Percentiles rank a stretch among this genome's conserved stretches.
Conservation (phyloP, 2,113 vertebrate genomes). For the Antechinus flavipes region DNA sequence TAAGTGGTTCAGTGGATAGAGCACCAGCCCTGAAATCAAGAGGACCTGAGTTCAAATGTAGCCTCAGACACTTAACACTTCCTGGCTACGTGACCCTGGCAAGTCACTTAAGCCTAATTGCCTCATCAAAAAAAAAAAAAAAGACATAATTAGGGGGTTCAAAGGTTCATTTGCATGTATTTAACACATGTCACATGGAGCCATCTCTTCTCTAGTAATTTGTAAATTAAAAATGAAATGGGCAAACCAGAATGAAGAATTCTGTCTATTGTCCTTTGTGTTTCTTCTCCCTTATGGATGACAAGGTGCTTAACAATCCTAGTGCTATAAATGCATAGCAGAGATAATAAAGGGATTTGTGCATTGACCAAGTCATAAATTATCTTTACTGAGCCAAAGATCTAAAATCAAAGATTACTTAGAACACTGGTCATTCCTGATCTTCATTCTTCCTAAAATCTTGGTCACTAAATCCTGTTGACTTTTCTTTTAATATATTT, state of each 20-base stretch:
- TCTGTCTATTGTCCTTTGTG: neutral
- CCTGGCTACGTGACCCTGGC: no score
- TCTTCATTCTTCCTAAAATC: neutral
- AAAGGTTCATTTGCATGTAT: neutral
- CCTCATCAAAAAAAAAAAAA: no score
- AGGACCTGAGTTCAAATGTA: no score
- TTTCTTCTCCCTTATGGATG: neutral
- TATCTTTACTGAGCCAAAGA: neutral
- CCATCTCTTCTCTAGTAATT: neutral
- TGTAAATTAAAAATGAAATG: constrained; percentile 30
- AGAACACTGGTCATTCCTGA: neutral
- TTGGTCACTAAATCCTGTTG: neutral
- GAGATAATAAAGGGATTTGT: neutral
- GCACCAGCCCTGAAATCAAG: no score
- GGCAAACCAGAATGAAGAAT: neutral
- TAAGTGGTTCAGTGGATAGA: no score
- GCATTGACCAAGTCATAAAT: neutral
- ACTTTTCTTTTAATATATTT: neutral
- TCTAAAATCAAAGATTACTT: neutral
- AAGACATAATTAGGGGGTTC: neutral
- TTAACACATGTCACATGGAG: neutral
- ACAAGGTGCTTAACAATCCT: neutral
- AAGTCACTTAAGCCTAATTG: no score
- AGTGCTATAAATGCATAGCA: neutral
- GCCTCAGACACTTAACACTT: no score